Percentiles rank a stretch among this genome's conserved stretches.
phyloP scores from a whole-genome alignment of 1,140 invertebrate genomes.

The Caenorhabditis inopinata region DNA sequence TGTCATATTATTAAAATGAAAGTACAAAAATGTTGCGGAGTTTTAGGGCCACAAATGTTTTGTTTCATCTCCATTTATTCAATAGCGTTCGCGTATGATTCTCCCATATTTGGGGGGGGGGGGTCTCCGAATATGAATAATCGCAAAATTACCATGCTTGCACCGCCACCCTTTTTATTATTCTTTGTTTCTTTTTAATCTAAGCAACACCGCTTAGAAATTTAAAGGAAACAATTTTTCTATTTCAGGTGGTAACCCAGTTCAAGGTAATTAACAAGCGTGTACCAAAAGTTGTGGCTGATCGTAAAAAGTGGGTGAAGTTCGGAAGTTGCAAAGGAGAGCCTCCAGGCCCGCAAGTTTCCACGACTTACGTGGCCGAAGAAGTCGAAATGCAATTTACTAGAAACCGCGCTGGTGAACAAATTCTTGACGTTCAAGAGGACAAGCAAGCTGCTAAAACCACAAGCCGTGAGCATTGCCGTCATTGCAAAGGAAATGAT shows the following conservation, averaged over 20 bases:
- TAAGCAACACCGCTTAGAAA: no score
- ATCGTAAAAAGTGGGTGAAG: slow-evolving; percentile 87
- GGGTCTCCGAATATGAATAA: no score
- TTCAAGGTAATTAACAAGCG: slow-evolving; percentile 87
- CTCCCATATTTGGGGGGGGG: no score
- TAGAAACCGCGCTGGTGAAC: slow-evolving; percentile 57
- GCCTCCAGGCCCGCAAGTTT: slow-evolving; percentile 81
- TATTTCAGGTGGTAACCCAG: slow-evolving; percentile 71
- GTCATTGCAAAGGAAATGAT: slow-evolving; percentile 64
- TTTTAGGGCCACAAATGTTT: no score
- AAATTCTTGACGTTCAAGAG: slow-evolving; percentile 59
- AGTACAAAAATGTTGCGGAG: no score
- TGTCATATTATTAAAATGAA: no score
- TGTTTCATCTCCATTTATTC: no score
- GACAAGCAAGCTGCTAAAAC: slow-evolving; percentile 47
- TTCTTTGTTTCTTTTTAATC: no score
- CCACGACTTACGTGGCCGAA: slow-evolving; percentile 91
- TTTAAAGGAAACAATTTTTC: no score
- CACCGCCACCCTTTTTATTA: no score
- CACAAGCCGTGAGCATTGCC: slow-evolving; percentile 56
- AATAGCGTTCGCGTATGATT: no score
- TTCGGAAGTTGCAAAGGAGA: slow-evolving; percentile 87
- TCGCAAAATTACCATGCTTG: no score
- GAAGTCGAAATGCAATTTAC: slow-evolving; percentile 86
- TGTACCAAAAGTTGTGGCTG: slow-evolving; percentile 87